A percentile compares a stretch with the other conserved stretches of the same genome.
These are phyloP conservation scores for Rhodinocichla rosea DNA, from an alignment of 2,113 vertebrate species.

Conservation along the genomic window DNA sequence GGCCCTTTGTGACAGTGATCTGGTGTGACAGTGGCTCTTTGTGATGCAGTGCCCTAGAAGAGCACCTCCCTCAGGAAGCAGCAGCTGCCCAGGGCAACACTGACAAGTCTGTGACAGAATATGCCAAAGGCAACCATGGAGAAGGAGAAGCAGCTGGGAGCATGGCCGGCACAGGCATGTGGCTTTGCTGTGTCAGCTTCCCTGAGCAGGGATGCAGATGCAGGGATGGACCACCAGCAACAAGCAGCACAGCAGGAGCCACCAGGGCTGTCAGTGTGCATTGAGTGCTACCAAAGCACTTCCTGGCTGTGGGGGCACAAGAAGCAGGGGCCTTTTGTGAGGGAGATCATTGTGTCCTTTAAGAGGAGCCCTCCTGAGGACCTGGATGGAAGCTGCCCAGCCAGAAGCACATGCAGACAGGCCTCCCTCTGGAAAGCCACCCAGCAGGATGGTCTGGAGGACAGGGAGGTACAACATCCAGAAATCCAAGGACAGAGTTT, in stretches of 20 bases:
- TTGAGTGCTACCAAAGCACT: neutral
- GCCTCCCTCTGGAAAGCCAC: neutral
- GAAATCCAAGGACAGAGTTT: neutral
- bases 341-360: neutral
- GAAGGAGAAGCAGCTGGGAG: neutral
- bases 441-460: neutral
- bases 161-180: fast-evolving
- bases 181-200: neutral
- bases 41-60: neutral
- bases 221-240: neutral
- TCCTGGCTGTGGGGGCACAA: neutral
- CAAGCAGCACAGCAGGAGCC: neutral
- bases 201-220: neutral
- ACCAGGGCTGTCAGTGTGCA: neutral
- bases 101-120: neutral
- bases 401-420: fast-evolving
- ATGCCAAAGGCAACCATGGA: neutral
- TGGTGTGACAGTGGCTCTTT: neutral
- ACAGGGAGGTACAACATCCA: neutral
- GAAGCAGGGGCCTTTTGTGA: neutral
- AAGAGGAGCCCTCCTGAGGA: neutral
- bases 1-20: neutral
- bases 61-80: neutral
- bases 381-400: neutral
- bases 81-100: neutral